Base-by-base conservation (phyloP, 2,797 vertebrate species). In the Enteromius radiatus region DNA sequence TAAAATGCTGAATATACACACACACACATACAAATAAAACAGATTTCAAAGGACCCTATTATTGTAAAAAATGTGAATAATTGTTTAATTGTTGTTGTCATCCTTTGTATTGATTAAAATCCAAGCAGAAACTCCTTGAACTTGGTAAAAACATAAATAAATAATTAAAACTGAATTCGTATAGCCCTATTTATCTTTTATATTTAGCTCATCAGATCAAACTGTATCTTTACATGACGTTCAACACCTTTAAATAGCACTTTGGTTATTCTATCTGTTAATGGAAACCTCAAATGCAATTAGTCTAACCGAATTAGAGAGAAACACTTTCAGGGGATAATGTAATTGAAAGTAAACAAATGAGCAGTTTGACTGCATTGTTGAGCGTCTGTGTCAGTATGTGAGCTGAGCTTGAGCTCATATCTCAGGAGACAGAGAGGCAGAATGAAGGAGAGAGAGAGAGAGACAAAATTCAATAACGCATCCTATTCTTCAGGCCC, bases 301-400 rank as follows among this genome's bases (percentile, higher is more conserved):
- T 61, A 73, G 54, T 63, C 5, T 36, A 54, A 68, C 12, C 2
- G 11, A 36, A 38, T 81, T 54, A 38, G 33, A 54, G 19, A 45
- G 47, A 75, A 31, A 75, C 9, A 17, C 61, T 52, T 67, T 65
- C 56, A 56, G 3, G 23, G 49, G 23, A 1, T 68, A 10, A 68
- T 76, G 41, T 41, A 59, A 36, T 56, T 68, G 61, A 38, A 65
- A n/a, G 47, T 64, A 64, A 74, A 64, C 21, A 17, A 23, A 54
- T 28, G 11, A 36, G 19, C 38, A 64, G 28, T 38, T 5, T 33
- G 43, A 11, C 31, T 61, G 21, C 26, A 26, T 26, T 49, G 43
- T 33, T 19, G 9, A 41, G 52, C 0, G 31, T 38, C 73, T 75
- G 7, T 54, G 49, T 56, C 14, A 23, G 28, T 49, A 14, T 80